phyloP scores from a whole-genome alignment of 2,797 vertebrate genomes.

The Syndactyla subalaris region DNA sequence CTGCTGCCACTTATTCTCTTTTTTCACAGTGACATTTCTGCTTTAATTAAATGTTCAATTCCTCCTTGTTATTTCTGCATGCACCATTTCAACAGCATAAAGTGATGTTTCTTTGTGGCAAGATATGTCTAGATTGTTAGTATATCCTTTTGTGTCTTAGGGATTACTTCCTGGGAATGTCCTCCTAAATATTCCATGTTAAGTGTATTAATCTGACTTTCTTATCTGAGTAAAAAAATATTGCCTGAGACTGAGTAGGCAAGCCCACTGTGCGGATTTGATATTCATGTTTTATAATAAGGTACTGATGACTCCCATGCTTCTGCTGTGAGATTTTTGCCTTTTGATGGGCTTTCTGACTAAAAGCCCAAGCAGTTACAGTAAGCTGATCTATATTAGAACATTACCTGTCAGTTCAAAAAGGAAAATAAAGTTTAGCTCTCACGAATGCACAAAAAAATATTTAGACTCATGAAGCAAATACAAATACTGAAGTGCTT shows the following conservation, averaged over 20 bases:
- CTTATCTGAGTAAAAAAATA: background rate
- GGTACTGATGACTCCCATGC: background rate
- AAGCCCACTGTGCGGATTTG: background rate
- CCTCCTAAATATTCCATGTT: background rate
- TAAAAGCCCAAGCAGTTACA: background rate
- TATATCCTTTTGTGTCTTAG: background rate
- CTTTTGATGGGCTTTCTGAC: background rate
- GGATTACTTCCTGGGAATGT: background rate
- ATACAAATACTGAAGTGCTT: background rate
- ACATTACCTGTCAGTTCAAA: background rate
- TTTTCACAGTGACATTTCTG: background rate
- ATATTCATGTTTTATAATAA: background rate
- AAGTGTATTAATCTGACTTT: background rate
- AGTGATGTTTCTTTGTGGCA: background rate
- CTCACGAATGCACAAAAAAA: background rate
- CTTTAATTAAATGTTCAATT: slow-evolving; percentile 13
- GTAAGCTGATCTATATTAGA: background rate
- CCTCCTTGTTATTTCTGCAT: background rate
- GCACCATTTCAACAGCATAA: background rate
- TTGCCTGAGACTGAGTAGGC: background rate
- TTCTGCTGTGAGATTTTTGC: background rate
- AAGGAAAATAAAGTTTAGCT: background rate
- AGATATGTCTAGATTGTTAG: background rate
- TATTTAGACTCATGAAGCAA: background rate
- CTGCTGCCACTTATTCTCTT: background rate